Evolutionary conservation across 2,113 vertebrate genomes (phyloP), one percentile per base, ranked within the genome.

Genomic region (Serilophus lunatus): DNA sequence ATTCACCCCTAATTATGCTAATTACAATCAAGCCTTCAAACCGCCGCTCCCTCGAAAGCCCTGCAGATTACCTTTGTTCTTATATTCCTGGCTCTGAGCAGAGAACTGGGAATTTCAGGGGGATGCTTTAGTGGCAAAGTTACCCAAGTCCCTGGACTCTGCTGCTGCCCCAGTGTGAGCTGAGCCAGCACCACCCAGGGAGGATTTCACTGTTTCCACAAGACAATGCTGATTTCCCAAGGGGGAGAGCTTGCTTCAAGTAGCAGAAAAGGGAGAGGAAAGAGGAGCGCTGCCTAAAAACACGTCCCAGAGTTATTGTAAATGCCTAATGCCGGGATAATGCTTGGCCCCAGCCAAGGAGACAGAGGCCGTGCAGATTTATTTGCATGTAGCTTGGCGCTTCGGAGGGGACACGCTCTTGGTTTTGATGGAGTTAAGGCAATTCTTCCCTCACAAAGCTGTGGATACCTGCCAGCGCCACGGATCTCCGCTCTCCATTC

Each of bases 41-140:
- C 66, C 24, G 14, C 13, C 1, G 68, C 40, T 88, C 75, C 84
- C 81, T 66, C 24, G 28, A 82, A 96, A 97, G 92, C 90, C 77
- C 88, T 66, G 59, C 78, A 83, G 74, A 80, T 79, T 84, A 91
- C 71, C 93, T 97, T 96, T 96, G 93, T 95, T 96, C 93, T 75
- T 60, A 25, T 26, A 75, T 69, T 49, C 82, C 40, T 69, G 94
- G 92, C 93, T 90, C 65, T 16, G 45, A 95, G 92, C 84, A 82
- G 35, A 6, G 64, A 81, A 26, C 6, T 59, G 76, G 69, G 84
- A 74, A 86, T 72, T 90, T 71, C 19, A 20, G 75, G 83, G 91
- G 90, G 88, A 89, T 59, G 51, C 60, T 63, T 60, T 69, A 83
- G 29, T 22, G 60, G 59, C 49, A 9, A 92, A 95, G 93, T 84